Percentiles rank a stretch among this genome's conserved stretches.
These are phyloP conservation scores for Megaleporinus macrocephalus DNA, from an alignment of 2,113 vertebrate genomes.

Conservation along the genomic window DNA sequence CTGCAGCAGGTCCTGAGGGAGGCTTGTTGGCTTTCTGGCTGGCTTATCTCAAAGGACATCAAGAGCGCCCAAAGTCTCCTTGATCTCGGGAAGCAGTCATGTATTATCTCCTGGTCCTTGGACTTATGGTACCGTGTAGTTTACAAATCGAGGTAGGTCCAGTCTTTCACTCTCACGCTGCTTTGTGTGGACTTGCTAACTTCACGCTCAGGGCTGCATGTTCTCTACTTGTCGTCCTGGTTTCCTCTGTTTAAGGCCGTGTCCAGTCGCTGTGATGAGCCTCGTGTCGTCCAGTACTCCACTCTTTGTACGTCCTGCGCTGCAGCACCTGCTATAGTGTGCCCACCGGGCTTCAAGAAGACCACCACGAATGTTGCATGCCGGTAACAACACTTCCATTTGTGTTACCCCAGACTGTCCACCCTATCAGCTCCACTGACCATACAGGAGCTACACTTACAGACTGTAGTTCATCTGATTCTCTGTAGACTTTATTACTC, in stretches of 20 bases:
- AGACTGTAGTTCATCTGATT: too few species aligned
- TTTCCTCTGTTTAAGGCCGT: conserved; percentile 39
- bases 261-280: conserved; percentile 43
- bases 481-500: too few species aligned
- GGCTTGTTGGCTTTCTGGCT: not conserved
- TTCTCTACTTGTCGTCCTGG: not conserved
- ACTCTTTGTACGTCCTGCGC: conserved; percentile 81
- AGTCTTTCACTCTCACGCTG: not conserved
- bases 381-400: conserved; percentile 20
- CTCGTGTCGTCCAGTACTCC: not conserved
- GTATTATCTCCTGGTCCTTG: conserved; percentile 49
- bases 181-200: too few species aligned
- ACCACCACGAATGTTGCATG: conserved; percentile 41
- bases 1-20: not conserved
- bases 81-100: conserved; percentile 44
- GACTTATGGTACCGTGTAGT: conserved; percentile 42
- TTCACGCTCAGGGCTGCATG: not conserved
- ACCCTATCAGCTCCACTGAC: too few species aligned
- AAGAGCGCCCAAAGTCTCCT: conserved; percentile 6
- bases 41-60: conserved; percentile 39
- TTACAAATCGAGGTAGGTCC: conserved; percentile 52
- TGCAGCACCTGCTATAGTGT: conserved; percentile 57
- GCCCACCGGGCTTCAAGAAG: conserved; percentile 74
- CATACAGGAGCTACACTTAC: too few species aligned
- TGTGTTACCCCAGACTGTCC: too few species aligned